Conservation (phyloP, 2,797 vertebrate genomes). For the Chiloscyllium punctatum region DNA sequence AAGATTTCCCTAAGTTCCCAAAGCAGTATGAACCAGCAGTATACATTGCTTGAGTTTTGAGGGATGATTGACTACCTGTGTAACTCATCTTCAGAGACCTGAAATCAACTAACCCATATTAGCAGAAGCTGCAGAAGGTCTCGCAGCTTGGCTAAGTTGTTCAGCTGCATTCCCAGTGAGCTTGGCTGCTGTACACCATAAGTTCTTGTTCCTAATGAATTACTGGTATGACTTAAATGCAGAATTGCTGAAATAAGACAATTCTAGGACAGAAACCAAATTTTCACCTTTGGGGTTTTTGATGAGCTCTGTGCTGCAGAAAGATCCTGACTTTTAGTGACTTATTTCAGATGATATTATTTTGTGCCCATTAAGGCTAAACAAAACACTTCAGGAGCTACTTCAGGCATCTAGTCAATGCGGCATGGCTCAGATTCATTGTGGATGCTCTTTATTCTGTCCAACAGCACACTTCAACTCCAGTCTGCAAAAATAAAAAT, state of each 20-base stretch:
- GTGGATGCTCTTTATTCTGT: too few relatives aligned
- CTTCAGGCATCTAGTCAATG: too few relatives aligned
- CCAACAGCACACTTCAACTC: too few relatives aligned
- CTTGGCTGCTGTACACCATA: not conserved
- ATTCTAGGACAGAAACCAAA: not conserved
- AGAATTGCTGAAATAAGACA: not conserved
- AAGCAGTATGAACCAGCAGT: not conserved
- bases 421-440: too few relatives aligned
- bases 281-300: not conserved
- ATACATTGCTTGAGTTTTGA: not conserved
- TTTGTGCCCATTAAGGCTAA: not conserved
- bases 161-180: not conserved
- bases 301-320: not conserved
- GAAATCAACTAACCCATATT: not conserved
- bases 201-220: not conserved
- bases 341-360: not conserved
- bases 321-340: not conserved
- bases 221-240: not conserved
- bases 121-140: not conserved
- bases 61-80: not conserved
- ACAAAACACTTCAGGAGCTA: too few relatives aligned
- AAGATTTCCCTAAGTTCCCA: not conserved
- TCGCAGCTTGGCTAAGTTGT: not conserved
- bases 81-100: not conserved
- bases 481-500: too few relatives aligned